phyloP scores from a whole-genome alignment of 1,140 invertebrate genomes.

The Orchestia grillus region DNA sequence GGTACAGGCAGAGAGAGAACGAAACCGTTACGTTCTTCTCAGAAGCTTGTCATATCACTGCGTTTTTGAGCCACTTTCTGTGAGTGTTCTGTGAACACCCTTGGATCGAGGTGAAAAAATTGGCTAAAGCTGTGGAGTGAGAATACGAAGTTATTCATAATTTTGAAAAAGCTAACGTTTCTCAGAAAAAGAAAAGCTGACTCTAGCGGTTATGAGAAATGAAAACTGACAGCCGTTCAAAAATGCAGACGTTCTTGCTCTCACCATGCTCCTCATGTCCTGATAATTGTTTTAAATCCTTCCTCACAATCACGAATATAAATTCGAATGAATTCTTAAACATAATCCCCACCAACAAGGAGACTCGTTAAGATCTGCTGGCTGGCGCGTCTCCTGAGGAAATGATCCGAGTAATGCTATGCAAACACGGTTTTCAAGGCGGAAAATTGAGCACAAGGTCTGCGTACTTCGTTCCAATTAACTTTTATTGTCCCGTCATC shows the following conservation, averaged over 20 bases:
- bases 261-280: not conserved
- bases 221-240: not conserved
- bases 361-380: not conserved
- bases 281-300: not conserved
- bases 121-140: too few species aligned
- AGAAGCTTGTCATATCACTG: not conserved
- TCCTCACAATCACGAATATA: not conserved
- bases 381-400: not conserved
- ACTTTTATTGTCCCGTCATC: not conserved
- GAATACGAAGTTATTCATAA: not conserved
- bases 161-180: not conserved
- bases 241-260: not conserved
- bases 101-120: too few species aligned
- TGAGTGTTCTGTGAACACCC: too few species aligned
- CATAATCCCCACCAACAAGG: not conserved
- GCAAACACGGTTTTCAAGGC: not conserved
- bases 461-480: not conserved
- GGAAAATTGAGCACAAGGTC: not conserved
- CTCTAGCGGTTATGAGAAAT: not conserved
- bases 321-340: not conserved
- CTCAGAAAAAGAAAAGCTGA: not conserved
- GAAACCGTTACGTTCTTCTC: not conserved
- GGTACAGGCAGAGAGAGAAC: not conserved
- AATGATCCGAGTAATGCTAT: not conserved
- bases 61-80: too few species aligned